These are phyloP conservation scores for Lomographa bimaculata DNA, from an alignment of 2,888 invertebrate genomes.

Conservation along the genomic window DNA sequence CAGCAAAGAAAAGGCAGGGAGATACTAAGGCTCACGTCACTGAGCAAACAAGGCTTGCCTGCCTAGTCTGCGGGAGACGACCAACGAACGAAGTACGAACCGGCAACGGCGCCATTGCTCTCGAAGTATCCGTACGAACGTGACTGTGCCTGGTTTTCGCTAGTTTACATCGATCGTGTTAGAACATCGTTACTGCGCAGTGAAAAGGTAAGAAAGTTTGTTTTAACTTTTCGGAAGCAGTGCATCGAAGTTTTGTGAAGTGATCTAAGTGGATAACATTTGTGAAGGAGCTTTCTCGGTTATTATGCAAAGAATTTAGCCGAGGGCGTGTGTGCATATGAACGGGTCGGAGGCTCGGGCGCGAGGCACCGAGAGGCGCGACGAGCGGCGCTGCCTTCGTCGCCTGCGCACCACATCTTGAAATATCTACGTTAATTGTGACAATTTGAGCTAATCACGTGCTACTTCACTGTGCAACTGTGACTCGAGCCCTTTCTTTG, in stretches of 20 bases:
- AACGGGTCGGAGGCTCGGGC: slow-evolving; percentile 59
- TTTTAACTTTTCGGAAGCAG: slow-evolving; percentile 71
- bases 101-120: slow-evolving; percentile 74
- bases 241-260: slow-evolving; percentile 58
- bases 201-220: slow-evolving; percentile 76
- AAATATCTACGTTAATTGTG: slow-evolving; percentile 48
- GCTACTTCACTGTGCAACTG: slow-evolving; percentile 59
- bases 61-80: slow-evolving; percentile 74
- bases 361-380: slow-evolving; percentile 52
- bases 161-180: slow-evolving; percentile 77
- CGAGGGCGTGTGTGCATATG: slow-evolving; percentile 75
- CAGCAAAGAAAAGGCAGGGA: slow-evolving; percentile 48
- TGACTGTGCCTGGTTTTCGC: slow-evolving; percentile 75
- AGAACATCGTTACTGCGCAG: slow-evolving; percentile 79
- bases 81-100: slow-evolving; percentile 69
- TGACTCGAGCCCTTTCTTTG: slow-evolving; percentile 61
- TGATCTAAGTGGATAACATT: slow-evolving; percentile 50
- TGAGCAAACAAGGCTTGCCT: slow-evolving; percentile 79
- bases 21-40: slow-evolving; percentile 61
- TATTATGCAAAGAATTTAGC: slow-evolving; percentile 81
- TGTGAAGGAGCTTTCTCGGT: slow-evolving; percentile 68
- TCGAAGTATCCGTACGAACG: slow-evolving; percentile 77
- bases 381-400: slow-evolving; percentile 63
- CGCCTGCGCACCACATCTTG: slow-evolving; percentile 63
- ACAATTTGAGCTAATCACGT: slow-evolving; percentile 65